These are phyloP conservation scores for Xestia rhomboidea DNA, from an alignment of 2,888 invertebrate species.

Conservation along the genomic window DNA sequence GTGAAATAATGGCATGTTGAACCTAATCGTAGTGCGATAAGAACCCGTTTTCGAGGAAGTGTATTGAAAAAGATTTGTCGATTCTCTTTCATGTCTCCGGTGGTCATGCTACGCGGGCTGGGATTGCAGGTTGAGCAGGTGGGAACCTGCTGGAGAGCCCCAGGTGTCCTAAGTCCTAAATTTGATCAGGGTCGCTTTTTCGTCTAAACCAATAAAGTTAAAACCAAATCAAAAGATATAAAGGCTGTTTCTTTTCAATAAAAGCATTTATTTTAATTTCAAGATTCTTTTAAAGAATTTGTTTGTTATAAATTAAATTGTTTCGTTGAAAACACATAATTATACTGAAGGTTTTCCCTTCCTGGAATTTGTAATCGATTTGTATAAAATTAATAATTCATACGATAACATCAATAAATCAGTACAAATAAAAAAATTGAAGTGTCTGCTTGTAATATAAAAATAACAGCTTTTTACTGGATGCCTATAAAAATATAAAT, in stretches of 20 bases:
- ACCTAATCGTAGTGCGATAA: too few species aligned
- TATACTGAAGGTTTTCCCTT: neutral
- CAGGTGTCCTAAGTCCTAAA: neutral
- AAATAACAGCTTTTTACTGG: too few species aligned
- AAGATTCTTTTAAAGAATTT: neutral
- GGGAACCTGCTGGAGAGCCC: neutral
- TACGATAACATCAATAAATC: neutral
- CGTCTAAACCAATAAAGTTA: neutral
- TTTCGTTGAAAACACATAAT: slow-evolving; percentile 15
- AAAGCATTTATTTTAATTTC: neutral
- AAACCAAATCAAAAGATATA: neutral
- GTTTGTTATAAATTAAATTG: neutral
- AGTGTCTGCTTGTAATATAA: too few species aligned
- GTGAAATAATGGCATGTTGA: too few species aligned
- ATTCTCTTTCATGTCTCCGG: too few species aligned
- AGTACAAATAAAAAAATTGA: too few species aligned
- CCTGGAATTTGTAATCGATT: slow-evolving; percentile 10
- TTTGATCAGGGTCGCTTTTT: neutral
- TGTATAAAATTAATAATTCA: slow-evolving; percentile 2
- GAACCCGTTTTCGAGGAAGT: too few species aligned
- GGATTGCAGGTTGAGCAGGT: neutral
- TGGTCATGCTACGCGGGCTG: too few species aligned
- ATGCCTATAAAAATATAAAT: too few species aligned
- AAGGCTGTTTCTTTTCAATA: neutral
- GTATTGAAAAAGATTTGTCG: too few species aligned